Evolutionary conservation across 2,888 invertebrate genomes (phyloP), one percentile per base, ranked within the genome.

Genomic region (Tenthredo mesomela): DNA sequence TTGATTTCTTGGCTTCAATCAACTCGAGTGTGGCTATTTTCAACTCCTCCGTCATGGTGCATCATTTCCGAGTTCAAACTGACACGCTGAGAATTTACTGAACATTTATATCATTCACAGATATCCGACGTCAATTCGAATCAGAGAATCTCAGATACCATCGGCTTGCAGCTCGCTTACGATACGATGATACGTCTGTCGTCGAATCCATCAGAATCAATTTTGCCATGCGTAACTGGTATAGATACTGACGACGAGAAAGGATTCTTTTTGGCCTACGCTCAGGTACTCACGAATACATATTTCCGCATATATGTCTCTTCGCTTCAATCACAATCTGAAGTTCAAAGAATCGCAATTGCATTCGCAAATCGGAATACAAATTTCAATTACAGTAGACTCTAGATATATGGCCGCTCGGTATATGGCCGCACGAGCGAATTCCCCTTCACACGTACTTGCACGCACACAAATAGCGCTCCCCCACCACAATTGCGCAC

Each of bases 191-290:
- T 85, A 88, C 88, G 89, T 86, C 65, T 85, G 75, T 86, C 80
- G 84, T 86, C 87, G 58, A 40, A 82, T 40, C 50, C 77, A 2
- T 37, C 6, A 37, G 0, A 37, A 37, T 37, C 70, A 82, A 61
- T 65, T 75, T 87, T 90, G 58, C 90, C 89, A 18, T 91, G 90
- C 90, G 84, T 90, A 84, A 12, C 40, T 25, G 29, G 2, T 21
- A 4, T 37, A n/a, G 54, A 89, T 43, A 87, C 89, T 75, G 61
- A 87, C 83, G 84, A 86, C 67, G 83, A 88, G 86, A 88, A 89
- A 70, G 87, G 89, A 86, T 91, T 90, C 87, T 91, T 90, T 86
- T 88, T 91, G 84, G 87, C 88, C 85, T 90, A 90, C 85, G 88
- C 90, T 87, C 91, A 91, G 91, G 91, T 91, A 88, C 84, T 88